Base-by-base conservation (phyloP, 2,888 invertebrate genomes). In the Crepidodera aurea region DNA sequence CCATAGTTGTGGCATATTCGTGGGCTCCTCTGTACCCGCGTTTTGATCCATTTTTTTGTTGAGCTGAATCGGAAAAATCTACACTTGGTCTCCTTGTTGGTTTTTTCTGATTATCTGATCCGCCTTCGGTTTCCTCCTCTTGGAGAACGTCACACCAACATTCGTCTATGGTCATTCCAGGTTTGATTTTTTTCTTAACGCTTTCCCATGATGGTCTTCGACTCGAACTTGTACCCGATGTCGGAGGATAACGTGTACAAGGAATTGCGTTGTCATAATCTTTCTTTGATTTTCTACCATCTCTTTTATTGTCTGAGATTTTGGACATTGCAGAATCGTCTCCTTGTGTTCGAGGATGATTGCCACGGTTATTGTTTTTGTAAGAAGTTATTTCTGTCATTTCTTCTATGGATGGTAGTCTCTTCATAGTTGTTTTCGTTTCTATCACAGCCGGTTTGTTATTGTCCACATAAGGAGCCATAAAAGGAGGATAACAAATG, bases 381-480 rank as follows among this genome's bases (percentile, higher is more conserved):
- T 57, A 13, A 4, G 64, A 25, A 0, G 71, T 71, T 3, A 66
- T 40, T 58, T 76, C 75, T 1, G 73, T 69, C 37, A 73, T 69
- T 64, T 75, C 75, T 4, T 68, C 70, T 12, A 75, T 73, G 0
- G 73, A 73, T 0, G 75, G 72, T 8, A 75, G 46, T 8, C 67
- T 54, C 60, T 72, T 73, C 69, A 71, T 68, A 1, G 73, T 69
- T 1, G 70, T 66, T 29, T 70, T 69, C 1, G 73, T 65, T 16
- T 73, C 74, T 8, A 74, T 69, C 2, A 67, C 51, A 1, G 74
- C 72, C 6, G 69, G 70, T n/a, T 60, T 60, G 46, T 69, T 57
- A 25, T 42, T 48, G 4, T 37, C 51, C 16, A 18, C 54, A 34
- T 37, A 48, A 16, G 29, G 46, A 10, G 27, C 39, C 25, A 29